Percentiles rank a stretch among this genome's conserved stretches.
Conservation (phyloP, 1,140 invertebrate genomes). For the Drosophila bocqueti region DNA sequence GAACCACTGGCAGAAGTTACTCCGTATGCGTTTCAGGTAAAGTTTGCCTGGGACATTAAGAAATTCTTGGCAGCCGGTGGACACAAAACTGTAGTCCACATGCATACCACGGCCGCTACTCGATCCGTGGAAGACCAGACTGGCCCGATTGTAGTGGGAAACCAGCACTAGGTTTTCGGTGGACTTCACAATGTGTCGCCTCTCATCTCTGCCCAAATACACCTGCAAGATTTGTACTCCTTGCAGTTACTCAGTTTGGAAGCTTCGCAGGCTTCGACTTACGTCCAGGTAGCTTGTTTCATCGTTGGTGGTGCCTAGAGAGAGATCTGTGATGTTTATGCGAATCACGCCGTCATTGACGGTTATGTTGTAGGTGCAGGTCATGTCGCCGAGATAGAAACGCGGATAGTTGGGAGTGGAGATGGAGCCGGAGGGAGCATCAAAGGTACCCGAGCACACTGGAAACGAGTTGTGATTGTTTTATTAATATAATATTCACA, state of each 20-base stretch:
- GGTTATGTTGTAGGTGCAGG: constrained; percentile 92
- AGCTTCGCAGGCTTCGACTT: background rate
- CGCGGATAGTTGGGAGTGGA: constrained; percentile 93
- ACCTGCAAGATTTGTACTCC: constrained; percentile 33
- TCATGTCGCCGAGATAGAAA: constrained; percentile 88
- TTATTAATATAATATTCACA: background rate
- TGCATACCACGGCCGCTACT: constrained; percentile 88
- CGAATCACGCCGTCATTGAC: constrained; percentile 88
- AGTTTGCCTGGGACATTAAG: constrained; percentile 76
- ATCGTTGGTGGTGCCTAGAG: constrained; percentile 87
- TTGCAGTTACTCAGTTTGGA: constrained; percentile 36
- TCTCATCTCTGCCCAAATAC: constrained; percentile 42
- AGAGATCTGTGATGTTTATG: constrained; percentile 89
- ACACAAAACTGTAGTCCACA: constrained; percentile 73
- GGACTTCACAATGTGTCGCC: constrained; percentile 49
- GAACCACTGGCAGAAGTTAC: constrained; percentile 89
- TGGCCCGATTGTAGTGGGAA: constrained; percentile 90
- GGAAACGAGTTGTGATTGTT: constrained; percentile 34
- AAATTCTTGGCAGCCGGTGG: constrained; percentile 89
- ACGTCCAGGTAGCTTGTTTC: constrained; percentile 60
- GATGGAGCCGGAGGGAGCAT: constrained; percentile 86
- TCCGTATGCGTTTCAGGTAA: accelerated
- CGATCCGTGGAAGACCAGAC: constrained; percentile 88
- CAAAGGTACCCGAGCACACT: constrained; percentile 89
- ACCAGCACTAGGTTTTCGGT: constrained; percentile 54